These are phyloP conservation scores for Apamea anceps DNA, from an alignment of 2,888 invertebrate genomes.

Conservation along the genomic window DNA sequence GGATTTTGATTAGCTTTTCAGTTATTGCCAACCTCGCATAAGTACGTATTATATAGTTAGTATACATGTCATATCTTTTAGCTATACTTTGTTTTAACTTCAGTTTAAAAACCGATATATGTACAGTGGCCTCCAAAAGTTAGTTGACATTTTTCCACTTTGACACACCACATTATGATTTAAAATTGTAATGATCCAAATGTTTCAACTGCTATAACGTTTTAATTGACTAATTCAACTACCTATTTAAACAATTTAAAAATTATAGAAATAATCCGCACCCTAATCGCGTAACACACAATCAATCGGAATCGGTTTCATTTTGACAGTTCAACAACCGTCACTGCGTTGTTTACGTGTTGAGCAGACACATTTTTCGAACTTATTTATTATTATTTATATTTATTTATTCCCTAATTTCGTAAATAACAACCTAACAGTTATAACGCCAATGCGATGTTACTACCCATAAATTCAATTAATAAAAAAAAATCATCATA, in stretches of 20 bases:
- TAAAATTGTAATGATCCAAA: not conserved
- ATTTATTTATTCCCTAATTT: too few species aligned
- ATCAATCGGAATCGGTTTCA: too few species aligned
- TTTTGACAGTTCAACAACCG: too few species aligned
- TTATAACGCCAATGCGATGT: too few species aligned
- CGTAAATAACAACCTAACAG: too few species aligned
- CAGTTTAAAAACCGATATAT: not conserved
- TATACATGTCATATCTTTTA: not conserved
- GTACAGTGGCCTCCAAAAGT: not conserved
- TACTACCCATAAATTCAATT: too few species aligned
- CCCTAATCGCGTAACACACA: too few species aligned
- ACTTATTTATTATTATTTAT: too few species aligned
- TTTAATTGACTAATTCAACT: not conserved
- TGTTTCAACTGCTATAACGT: not conserved
- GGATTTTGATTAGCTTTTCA: not conserved
- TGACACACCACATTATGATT: not conserved
- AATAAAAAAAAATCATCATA: too few species aligned
- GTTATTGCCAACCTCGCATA: not conserved
- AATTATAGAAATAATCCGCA: not conserved
- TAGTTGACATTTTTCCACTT: not conserved
- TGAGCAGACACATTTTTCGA: too few species aligned
- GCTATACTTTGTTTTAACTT: conserved; percentile 1
- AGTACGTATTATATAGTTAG: not conserved
- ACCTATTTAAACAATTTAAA: not conserved
- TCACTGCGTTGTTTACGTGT: too few species aligned